Evolutionary conservation across 2,888 invertebrate genomes (phyloP).

Genomic region (Stegana nigrithorax): DNA sequence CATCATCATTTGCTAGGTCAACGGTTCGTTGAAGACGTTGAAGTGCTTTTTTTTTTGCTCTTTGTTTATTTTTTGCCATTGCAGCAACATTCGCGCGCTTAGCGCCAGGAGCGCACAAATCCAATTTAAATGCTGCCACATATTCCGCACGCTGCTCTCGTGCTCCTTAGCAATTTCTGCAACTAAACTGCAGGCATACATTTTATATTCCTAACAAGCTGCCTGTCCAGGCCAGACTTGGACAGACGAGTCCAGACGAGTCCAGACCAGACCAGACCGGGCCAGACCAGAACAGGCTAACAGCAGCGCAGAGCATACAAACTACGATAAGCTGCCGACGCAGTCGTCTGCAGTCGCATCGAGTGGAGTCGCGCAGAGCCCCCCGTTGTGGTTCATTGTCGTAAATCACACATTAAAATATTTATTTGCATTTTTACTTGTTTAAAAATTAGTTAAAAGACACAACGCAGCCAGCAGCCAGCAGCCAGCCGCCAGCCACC

Average conservation of each 20-base stretch:
- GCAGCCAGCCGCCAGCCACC: constrained; percentile 14
- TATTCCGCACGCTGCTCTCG: not conserved
- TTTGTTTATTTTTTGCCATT: no score
- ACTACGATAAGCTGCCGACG: not conserved
- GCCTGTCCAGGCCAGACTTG: not conserved
- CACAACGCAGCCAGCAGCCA: not conserved
- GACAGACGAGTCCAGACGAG: not conserved
- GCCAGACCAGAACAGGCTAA: constrained; percentile 13
- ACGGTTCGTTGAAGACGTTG: constrained; percentile 54
- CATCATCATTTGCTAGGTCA: no score
- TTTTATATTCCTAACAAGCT: constrained; percentile 6
- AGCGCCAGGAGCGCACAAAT: constrained; percentile 57
- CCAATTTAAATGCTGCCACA: constrained; percentile 51
- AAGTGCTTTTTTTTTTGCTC: constrained; percentile 53
- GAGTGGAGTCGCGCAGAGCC: constrained; percentile 27
- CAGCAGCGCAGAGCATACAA: not conserved
- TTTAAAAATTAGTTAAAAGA: constrained; percentile 60
- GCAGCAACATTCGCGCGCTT: no score
- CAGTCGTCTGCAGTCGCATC: not conserved
- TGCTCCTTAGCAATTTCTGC: not conserved
- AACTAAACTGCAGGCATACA: constrained; percentile 2
- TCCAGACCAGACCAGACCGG: not conserved
- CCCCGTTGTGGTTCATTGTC: constrained; percentile 56
- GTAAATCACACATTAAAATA: constrained; percentile 62
- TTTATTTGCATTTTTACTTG: constrained; percentile 60